Conservation (phyloP, 2,797 vertebrate genomes). For the Platyrinchus mystaceus region DNA sequence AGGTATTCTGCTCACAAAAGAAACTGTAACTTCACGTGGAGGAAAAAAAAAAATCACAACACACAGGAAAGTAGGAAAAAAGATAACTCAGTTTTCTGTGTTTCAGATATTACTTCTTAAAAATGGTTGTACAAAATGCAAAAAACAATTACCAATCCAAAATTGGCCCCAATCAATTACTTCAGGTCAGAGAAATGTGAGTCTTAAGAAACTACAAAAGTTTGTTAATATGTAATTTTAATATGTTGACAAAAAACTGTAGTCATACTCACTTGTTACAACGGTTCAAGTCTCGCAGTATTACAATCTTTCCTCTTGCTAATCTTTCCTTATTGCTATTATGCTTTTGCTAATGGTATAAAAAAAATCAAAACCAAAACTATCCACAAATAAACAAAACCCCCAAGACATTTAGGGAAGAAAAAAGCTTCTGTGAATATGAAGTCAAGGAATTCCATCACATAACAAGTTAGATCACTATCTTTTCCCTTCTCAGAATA, state of each 20-base stretch:
- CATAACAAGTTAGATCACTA: background rate
- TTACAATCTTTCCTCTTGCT: background rate
- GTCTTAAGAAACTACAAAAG: background rate
- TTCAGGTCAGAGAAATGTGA: background rate
- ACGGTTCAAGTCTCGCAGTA: background rate
- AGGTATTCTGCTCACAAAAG: background rate
- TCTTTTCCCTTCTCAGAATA: background rate
- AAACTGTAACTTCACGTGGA: background rate
- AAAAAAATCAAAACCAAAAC: background rate
- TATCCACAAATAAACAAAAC: background rate
- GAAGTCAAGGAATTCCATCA: background rate
- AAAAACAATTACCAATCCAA: background rate
- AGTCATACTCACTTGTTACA: background rate
- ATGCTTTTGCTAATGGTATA: background rate
- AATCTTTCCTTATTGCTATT: no score
- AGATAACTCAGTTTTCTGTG: background rate
- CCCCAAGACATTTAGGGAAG: background rate
- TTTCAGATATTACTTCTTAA: background rate
- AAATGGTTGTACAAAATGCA: background rate
- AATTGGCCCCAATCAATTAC: background rate
- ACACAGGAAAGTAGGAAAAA: background rate
- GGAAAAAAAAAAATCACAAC: background rate
- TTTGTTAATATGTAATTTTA: background rate
- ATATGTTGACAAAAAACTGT: background rate
- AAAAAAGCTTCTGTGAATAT: background rate